Conservation (phyloP, 2,797 vertebrate genomes). For the Poeciliopsis gracilis region DNA sequence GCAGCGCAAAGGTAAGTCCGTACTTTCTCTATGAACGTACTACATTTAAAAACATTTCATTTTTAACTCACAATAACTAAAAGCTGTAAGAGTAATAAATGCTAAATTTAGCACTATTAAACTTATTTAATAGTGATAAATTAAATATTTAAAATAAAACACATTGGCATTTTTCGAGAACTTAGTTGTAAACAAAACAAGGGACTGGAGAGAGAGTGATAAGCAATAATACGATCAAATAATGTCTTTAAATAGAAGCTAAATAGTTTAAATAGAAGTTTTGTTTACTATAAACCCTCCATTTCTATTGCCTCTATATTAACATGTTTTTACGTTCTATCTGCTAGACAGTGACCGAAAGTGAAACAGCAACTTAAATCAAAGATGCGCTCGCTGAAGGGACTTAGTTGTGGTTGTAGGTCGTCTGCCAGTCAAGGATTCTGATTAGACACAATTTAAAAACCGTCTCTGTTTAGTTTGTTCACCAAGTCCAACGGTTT, state of each 20-base stretch:
- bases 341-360: neutral
- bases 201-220: neutral
- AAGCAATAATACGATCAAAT: neutral
- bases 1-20: constrained; percentile 25
- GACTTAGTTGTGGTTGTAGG: neutral
- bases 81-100: neutral
- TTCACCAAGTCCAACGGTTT: neutral
- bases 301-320: neutral
- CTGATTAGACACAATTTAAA: neutral
- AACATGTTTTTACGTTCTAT: neutral
- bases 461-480: neutral
- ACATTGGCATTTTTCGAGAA: neutral
- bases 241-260: neutral
- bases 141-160: neutral
- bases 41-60: neutral
- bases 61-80: neutral
- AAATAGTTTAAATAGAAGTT: neutral
- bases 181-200: neutral
- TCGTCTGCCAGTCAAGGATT: neutral
- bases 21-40: neutral
- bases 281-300: neutral
- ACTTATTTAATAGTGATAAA: neutral
- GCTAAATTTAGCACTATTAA: neutral
- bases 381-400: neutral
- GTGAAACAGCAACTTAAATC: neutral